Percentiles rank a stretch among this genome's conserved stretches.
Conservation (phyloP, 2,888 invertebrate species). For the Odontothrips loti region DNA sequence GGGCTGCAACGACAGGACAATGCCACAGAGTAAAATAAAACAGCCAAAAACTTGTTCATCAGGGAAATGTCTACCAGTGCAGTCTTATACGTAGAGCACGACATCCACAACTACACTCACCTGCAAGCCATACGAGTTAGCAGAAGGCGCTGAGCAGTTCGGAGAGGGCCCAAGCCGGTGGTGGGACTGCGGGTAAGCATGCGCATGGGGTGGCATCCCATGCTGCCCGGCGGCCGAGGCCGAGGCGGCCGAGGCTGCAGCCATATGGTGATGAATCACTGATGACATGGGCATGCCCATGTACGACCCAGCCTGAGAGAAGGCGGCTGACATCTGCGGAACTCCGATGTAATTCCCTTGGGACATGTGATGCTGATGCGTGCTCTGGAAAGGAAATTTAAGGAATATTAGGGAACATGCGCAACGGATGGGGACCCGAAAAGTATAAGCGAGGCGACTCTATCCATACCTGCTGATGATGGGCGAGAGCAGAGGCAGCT, state of each 20-base stretch:
- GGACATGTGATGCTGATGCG: conserved; percentile 41
- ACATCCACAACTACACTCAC: too few species aligned
- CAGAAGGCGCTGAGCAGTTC: conserved; percentile 52
- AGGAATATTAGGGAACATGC: neutral
- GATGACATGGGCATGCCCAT: conserved; percentile 64
- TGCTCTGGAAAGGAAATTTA: neutral
- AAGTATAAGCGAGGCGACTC: neutral
- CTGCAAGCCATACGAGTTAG: neutral
- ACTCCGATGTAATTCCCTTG: conserved; percentile 54
- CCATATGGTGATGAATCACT: conserved; percentile 58
- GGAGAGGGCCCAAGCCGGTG: conserved; percentile 51
- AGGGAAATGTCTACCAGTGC: too few species aligned
- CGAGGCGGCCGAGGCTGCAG: conserved; percentile 1
- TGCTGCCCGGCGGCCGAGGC: neutral
- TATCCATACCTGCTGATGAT: neutral
- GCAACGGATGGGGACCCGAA: neutral
- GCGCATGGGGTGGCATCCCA: conserved; percentile 28
- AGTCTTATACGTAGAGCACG: too few species aligned
- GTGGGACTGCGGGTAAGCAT: conserved; percentile 29
- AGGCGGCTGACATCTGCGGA: conserved; percentile 41
- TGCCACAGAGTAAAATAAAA: neutral
- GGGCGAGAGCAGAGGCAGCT: conserved; percentile 37
- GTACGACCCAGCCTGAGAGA: conserved; percentile 49
- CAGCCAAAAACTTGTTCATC: too few species aligned
- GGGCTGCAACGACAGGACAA: neutral